Evolutionary conservation across 2,797 vertebrate genomes (phyloP).

Genomic region (Crenichthys baileyi): DNA sequence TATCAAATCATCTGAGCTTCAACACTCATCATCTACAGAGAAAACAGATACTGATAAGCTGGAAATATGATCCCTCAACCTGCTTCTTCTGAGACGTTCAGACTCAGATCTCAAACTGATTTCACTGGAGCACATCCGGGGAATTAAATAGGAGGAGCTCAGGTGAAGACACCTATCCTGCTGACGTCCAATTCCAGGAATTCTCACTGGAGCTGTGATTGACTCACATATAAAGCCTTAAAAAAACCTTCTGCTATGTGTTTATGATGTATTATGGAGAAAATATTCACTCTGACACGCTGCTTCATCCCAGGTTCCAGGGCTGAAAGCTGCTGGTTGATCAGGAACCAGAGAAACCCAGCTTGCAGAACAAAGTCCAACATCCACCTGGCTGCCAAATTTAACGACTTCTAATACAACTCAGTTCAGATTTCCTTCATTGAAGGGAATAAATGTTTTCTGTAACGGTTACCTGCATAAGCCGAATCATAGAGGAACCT

Average conservation of each 20-base stretch:
- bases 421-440: background rate
- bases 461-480: background rate
- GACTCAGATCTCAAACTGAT: background rate
- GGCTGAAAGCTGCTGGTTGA: background rate
- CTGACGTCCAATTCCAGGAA: background rate
- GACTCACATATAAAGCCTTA: background rate
- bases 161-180: background rate
- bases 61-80: background rate
- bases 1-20: background rate
- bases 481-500: background rate
- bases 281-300: background rate
- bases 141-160: background rate
- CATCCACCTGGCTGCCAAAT: no score
- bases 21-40: no score
- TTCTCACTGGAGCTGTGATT: background rate
- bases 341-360: background rate
- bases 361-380: background rate
- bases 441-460: background rate
- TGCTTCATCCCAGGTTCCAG: no score
- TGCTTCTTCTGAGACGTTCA: background rate
- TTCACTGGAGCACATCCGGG: no score
- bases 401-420: background rate
- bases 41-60: no score
- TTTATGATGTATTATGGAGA: background rate
- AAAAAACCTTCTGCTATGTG: background rate